Percentiles rank a stretch among this genome's conserved stretches.
These are phyloP conservation scores for Scartelaos histophorus DNA, from an alignment of 2,113 vertebrate species.

Conservation along the genomic window DNA sequence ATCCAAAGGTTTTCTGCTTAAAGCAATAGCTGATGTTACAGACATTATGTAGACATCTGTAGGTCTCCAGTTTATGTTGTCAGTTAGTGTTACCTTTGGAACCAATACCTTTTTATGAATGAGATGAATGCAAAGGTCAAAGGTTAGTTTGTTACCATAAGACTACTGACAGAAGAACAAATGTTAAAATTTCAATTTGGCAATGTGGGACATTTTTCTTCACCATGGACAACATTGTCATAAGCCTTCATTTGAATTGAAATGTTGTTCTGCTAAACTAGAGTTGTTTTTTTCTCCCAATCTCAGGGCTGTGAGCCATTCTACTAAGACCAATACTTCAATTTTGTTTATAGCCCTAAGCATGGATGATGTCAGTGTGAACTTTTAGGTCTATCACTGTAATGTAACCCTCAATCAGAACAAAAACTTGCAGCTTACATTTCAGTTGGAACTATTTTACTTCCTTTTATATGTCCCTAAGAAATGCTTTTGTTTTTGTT, in stretches of 20 bases:
- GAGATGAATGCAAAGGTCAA: constrained; percentile 3
- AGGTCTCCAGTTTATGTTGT: constrained; percentile 9
- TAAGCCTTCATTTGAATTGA: background rate
- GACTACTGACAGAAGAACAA: background rate
- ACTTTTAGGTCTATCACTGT: constrained; percentile 30
- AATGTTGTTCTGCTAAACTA: background rate
- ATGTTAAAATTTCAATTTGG: background rate
- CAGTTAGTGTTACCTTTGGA: constrained; percentile 4
- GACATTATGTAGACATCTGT: background rate
- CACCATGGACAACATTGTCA: background rate
- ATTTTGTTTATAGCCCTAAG: constrained; percentile 38
- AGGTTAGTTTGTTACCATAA: background rate
- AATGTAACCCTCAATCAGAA: constrained; percentile 40
- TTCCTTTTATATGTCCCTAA: constrained; percentile 9
- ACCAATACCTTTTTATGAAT: constrained; percentile 3
- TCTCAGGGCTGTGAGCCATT: constrained; percentile 14
- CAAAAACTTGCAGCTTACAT: constrained; percentile 41
- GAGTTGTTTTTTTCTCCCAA: constrained; percentile 26
- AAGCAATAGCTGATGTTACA: background rate
- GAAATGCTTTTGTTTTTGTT: background rate
- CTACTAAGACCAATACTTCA: constrained; percentile 3
- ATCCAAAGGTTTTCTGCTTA: background rate
- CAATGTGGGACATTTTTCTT: background rate
- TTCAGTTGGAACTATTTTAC: constrained; percentile 38
- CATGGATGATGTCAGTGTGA: constrained; percentile 56